These are phyloP conservation scores for Gobius niger DNA, from an alignment of 2,113 vertebrate species.

Conservation along the genomic window DNA sequence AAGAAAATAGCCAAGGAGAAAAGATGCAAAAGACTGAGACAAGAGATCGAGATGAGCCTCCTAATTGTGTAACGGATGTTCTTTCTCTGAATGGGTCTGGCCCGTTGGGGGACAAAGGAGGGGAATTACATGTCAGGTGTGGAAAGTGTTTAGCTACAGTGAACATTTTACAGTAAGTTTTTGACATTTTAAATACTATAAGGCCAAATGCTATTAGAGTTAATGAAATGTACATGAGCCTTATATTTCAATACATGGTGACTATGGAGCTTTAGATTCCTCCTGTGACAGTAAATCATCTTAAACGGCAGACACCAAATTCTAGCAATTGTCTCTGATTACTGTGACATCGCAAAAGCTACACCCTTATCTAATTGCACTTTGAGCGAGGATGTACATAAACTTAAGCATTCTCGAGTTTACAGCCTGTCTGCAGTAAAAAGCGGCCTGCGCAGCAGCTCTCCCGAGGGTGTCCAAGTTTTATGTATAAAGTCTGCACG, in stretches of 20 bases:
- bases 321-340: not conserved
- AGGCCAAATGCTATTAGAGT: too few species aligned
- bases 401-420: not conserved
- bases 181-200: too few species aligned
- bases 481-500: conserved; percentile 65
- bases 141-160: too few species aligned
- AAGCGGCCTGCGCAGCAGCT: conserved; percentile 37
- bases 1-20: conserved; percentile 48
- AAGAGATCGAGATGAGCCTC: conserved; percentile 25
- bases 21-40: conserved; percentile 16
- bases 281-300: not conserved
- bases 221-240: too few species aligned
- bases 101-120: too few species aligned
- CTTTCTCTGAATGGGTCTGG: conserved; percentile 7
- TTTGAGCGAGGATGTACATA: not conserved
- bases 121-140: too few species aligned
- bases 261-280: not conserved
- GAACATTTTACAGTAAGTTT: too few species aligned
- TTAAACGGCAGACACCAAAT: not conserved
- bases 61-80: too few species aligned
- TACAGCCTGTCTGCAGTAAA: not conserved
- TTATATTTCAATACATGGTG: not conserved
- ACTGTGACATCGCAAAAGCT: not conserved
- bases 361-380: not conserved
- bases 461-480: conserved; percentile 68